Evolutionary conservation across 2,888 invertebrate genomes (phyloP), one percentile per base, ranked within the genome.

Genomic region (Lottia scabra): DNA sequence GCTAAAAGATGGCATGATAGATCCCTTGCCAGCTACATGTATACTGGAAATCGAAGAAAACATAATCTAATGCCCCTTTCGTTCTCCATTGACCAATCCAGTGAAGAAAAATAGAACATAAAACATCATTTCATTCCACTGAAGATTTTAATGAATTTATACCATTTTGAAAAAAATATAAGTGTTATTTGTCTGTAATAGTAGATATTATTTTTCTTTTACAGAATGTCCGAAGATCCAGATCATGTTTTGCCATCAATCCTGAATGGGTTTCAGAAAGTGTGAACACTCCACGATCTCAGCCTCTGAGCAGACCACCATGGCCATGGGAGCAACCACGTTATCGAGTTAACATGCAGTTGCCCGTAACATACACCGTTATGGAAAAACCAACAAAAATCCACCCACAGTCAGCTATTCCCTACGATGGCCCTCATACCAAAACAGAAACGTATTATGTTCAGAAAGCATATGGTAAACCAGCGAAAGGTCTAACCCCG

Each of bases 321-420:
- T 85, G 85, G 85, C 81, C 84, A 1, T 85, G 85, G 84, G 85
- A 85, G 78, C 84, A 84, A 68, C 84, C 84, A 15, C 77, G 81
- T 13, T 83, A 84, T 73, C 77, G 85, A 38, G 80, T 82, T 69
- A 84, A 84, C 67, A 69, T 83, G 46, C 83, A 83, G 70, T 26
- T 38, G 15, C 63, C 44, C 1, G 78, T 77, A 43, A 76, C 80
- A 6, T 76, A 78, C 70, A 72, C 56, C 8, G 56, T 56, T 23
- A 5, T 56, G 19, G 56, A 56, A 23, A 56, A 56, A 56, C 56
- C 56, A 12, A 56, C 56, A 10, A 16, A 13, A 23, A 56, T 56
- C 56, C 56, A 56, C 19, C 56, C 56, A 6, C 56, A 56, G 2
- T 56, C 56, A 12, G 23, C 56, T 10, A 56, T 56, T 23, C 56